These are phyloP conservation scores for Allygus modestus DNA, from an alignment of 2,888 invertebrate species.

Conservation along the genomic window DNA sequence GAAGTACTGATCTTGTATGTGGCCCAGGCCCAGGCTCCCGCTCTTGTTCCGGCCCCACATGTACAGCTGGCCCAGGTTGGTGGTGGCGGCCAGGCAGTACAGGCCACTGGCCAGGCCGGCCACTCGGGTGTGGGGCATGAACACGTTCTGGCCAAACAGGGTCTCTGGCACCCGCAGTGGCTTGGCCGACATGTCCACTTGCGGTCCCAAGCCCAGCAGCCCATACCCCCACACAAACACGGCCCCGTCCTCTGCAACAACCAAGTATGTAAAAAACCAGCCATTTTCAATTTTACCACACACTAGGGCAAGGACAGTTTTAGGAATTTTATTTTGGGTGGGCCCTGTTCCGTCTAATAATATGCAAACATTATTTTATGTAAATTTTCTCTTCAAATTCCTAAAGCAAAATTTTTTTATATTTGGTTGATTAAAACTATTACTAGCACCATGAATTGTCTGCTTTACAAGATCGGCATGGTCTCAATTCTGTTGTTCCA, in stretches of 20 bases:
- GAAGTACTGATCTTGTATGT: slow-evolving; percentile 89
- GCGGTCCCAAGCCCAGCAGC: slow-evolving; percentile 92
- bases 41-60: slow-evolving; percentile 94
- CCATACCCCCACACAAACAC: slow-evolving; percentile 98
- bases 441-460: too few species aligned
- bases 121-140: slow-evolving; percentile 84
- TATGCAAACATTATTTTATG: too few species aligned
- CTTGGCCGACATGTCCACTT: slow-evolving; percentile 79
- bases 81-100: slow-evolving; percentile 88
- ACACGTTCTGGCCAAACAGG: slow-evolving; percentile 92
- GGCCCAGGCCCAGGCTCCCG: slow-evolving; percentile 91
- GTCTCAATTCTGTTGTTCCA: too few species aligned
- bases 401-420: too few species aligned
- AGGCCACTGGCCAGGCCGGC: slow-evolving; percentile 84
- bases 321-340: too few species aligned
- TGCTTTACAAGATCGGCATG: too few species aligned
- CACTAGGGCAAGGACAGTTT: too few species aligned
- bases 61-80: slow-evolving; percentile 89
- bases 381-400: too few species aligned
- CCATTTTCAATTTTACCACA: too few species aligned
- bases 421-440: too few species aligned
- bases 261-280: not conserved
- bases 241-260: slow-evolving; percentile 82
- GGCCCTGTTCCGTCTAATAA: too few species aligned
- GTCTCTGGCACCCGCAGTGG: slow-evolving; percentile 88